These are phyloP conservation scores for Idaea biselata DNA, from an alignment of 2,888 invertebrate species.

Conservation along the genomic window DNA sequence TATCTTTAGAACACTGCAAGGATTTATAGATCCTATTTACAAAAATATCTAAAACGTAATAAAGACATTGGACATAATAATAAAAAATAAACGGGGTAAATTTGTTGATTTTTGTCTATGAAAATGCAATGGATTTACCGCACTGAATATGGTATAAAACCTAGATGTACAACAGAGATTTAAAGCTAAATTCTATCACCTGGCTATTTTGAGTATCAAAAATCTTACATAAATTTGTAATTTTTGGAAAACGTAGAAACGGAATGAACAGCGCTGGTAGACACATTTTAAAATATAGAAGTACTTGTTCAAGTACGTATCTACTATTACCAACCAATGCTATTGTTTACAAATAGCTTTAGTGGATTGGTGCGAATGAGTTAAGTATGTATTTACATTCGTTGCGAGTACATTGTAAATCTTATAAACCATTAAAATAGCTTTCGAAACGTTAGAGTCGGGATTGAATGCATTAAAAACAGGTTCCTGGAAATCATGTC, in stretches of 20 bases:
- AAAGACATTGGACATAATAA: too few relatives aligned
- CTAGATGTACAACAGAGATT: too few relatives aligned
- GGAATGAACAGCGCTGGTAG: not conserved
- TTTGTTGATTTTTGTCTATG: too few relatives aligned
- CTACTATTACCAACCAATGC: too few relatives aligned
- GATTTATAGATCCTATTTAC: not conserved
- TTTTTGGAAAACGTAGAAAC: too few relatives aligned
- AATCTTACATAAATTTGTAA: too few relatives aligned
- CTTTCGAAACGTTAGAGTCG: conserved; percentile 10
- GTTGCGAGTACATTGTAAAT: conserved; percentile 2
- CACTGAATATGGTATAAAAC: too few relatives aligned
- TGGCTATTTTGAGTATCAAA: too few relatives aligned
- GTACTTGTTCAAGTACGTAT: not conserved
- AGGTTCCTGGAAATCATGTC: conserved; percentile 11
- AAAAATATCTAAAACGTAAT: too few relatives aligned
- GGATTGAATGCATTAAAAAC: conserved; percentile 10
- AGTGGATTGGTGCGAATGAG: not conserved
- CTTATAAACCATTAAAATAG: conserved; percentile 20
- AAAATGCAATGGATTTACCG: too few relatives aligned
- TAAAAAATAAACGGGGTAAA: too few relatives aligned
- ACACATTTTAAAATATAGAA: not conserved
- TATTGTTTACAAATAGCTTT: not conserved
- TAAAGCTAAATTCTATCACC: too few relatives aligned
- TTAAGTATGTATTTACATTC: not conserved
- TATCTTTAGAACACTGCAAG: not conserved